Evolutionary conservation across 2,797 vertebrate species (phyloP), one percentile per base, ranked within the genome.

Genomic region (Sphaeramia orbicularis): DNA sequence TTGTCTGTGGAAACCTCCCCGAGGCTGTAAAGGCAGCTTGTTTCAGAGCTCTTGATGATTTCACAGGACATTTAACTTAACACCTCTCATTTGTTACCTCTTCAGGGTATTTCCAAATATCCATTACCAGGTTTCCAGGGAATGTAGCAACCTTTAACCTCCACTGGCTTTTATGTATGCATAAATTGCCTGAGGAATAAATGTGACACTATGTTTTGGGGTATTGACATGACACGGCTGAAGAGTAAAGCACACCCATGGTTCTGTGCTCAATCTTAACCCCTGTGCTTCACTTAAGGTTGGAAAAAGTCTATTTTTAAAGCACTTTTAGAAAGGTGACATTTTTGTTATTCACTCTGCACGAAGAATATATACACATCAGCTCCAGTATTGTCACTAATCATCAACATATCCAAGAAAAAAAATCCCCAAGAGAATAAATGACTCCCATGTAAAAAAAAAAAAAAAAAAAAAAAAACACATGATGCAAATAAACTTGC

Each of bases 61-160:
- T 96, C 93, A 96, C 91, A 93, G 94, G 86, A 92, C 91, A 89
- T 94, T 95, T 93, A 92, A 93, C 91, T 96, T 95, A 87, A 95
- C 86, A 87, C 87, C 80, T 89, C 86, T 94, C 87, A 89, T 95
- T 94, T 91, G 92, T 92, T 94, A 93, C 89, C 87, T 92, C 92
- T 90, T 89, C 83, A 37, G 74, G 91, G 91, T 65, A 90, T 93
- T 94, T 90, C 88, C 84, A 88, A 85, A 91, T 79, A 91, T 81
- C 92, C 91, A 92, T 94, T 94, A 95, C 89, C 54, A 85, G 87
- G 90, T 85, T 86, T 58, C 89, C 61, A 55, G 81, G 80, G 86
- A 93, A 24, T 8, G 79, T 85, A 78, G 82, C 86, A 85, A 93
- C 83, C 91, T 91, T 93, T 93, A 90, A 92, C 93, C 94, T 88